Base-by-base conservation (phyloP, 2,888 invertebrate species). In the Pocota personata region DNA sequence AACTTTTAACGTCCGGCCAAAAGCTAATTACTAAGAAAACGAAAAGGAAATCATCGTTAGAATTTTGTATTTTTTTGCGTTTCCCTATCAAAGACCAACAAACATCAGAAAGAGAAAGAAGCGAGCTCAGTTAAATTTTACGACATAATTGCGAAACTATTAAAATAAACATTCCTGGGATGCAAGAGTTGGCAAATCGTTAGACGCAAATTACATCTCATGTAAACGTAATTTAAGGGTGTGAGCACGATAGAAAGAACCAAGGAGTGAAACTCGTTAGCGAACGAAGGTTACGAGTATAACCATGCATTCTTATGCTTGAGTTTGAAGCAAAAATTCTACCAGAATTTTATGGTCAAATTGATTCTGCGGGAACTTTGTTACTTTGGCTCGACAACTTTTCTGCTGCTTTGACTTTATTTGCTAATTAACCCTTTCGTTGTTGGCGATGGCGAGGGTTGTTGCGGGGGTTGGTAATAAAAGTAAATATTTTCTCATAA, bases 101-200 rank as follows among this genome's bases (percentile, higher is more conserved):
- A 32, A 77, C 71, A 64, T 50, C 76, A 77, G 37, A 43, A 46
- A 55, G 55, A 16, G 27, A 50, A 40, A 30, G 55, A 24, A 35
- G 40, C 60, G 67, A 58, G 27, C 46, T 58, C 40, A 69, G 76
- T 82, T 77, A 82, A 82, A 77, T 86, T 86, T 86, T 77, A 82
- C 82, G 86, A 86, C 86, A 82, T 86, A 86, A 86, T 86, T 86
- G 82, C 86, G 76, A 82, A 86, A 86, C 86, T 86, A 86, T 86
- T 86, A 86, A 86, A 86, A 86, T 82, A 86, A 86, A 86, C 86
- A 86, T 86, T 82, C 48, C 55, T 30, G 35, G 24, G 82, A 82
- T 77, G 82, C 82, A 86, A 72, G 71, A 82, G 84, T 66, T 72
- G 82, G 72, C 86, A 37, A 67, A 82, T 82, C 82, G 67, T 86